phyloP scores from a whole-genome alignment of 2,797 vertebrate genomes.

The Eulemur coronatus region DNA sequence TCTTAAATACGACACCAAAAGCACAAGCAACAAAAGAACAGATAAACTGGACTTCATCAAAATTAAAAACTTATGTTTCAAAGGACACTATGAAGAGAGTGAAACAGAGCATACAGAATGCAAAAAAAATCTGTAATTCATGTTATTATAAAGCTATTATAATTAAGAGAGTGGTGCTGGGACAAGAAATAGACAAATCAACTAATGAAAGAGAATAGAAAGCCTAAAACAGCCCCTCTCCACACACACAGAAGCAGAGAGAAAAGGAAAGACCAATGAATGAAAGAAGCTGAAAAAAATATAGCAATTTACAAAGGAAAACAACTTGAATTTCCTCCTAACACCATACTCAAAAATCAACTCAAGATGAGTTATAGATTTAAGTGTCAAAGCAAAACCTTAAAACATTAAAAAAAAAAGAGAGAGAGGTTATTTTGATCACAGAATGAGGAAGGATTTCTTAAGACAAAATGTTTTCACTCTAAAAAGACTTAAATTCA shows the following conservation, averaged over 20 bases:
- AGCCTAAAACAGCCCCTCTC: not conserved
- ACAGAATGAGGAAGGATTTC: not conserved
- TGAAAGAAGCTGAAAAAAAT: not conserved
- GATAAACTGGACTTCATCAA: not conserved
- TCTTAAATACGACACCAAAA: conserved; percentile 1
- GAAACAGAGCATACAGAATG: not conserved
- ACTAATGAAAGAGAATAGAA: not conserved
- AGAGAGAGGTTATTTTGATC: not conserved
- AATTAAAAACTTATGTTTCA: not conserved
- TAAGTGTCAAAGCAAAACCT: not conserved
- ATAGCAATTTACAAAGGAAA: not conserved
- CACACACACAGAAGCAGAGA: not conserved
- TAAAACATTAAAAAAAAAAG: not conserved
- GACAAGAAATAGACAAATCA: not conserved
- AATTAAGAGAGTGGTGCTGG: not conserved
- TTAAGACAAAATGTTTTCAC: not conserved
- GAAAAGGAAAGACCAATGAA: not conserved
- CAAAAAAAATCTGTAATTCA: not conserved
- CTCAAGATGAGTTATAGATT: not conserved
- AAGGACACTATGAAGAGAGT: not conserved
- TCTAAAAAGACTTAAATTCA: not conserved
- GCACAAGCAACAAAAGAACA: not conserved
- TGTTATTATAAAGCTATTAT: not conserved
- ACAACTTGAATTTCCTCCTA: not conserved
- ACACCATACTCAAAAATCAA: not conserved